Evolutionary conservation across 2,888 invertebrate genomes (phyloP), one percentile per base, ranked within the genome.

Genomic region (Metalampra italica): DNA sequence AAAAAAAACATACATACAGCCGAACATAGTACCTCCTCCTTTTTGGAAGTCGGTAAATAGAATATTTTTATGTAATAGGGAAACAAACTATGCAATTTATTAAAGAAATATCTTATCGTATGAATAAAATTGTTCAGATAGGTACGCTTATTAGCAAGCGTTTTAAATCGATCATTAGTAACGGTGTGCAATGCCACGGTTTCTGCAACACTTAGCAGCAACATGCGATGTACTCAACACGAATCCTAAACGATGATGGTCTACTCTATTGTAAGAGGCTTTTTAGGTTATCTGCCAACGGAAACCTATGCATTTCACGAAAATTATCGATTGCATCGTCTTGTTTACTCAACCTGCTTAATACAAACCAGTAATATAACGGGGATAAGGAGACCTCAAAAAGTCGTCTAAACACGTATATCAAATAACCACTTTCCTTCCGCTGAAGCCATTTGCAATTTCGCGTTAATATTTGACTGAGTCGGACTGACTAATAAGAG

Each of bases 151-250:
- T 68, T 69, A 63, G 53, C 60, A 59, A 62, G 66, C 60, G 68
- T 66, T 68, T 60, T 65, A 66, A 73, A 78, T 78, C 72, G 68
- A 74, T 77, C 68, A 70, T 71, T 68, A 65, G 66, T 71, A 69
- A 73, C 76, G 74, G 77, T 67, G 52, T 54, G 57, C 61, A 55
- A 58, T 72, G 67, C 67, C 68, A 68, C 65, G 69, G 64, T 71
- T 59, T 45, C 22, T 46, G 43, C 46, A 50, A 45, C 43, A 44
- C 9, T 22, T 39, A 29, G 13, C 29, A 41, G 14, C 11, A 37
- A 45, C 46, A 52, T 46, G 54, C 47, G 29, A 45, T 43, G 39
- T 40, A 22, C 44, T 22, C 22, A 22, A 22, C 22, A 37, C 49
- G 44, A 53, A 43, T 37, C 37, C 12, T 37, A 37, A 37, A n/a